Base-by-base conservation (phyloP, 2,888 invertebrate species). In the Volucella inflata region DNA sequence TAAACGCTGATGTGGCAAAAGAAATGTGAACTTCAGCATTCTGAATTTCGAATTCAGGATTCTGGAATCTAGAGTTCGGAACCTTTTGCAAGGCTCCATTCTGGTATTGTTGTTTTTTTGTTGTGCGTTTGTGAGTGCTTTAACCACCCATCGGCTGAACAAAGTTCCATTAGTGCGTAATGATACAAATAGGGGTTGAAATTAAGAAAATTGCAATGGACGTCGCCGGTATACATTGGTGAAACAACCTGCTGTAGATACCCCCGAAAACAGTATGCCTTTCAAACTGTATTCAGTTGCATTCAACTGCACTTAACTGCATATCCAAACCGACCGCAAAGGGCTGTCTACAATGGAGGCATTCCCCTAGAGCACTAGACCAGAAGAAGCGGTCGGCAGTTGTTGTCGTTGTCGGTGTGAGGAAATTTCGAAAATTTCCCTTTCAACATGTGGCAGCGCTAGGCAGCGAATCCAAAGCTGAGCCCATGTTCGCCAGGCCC, bases 141-240 rank as follows among this genome's bases (percentile, higher is more conserved):
- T 9, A 11, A 53, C 14, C 40, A 8, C 76, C 44, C 21, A 36
- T 38, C 59, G 57, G 62, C 71, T 68, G 78, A 75, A 82, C 67
- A 65, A 75, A 57, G 60, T 72, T 81, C 85, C 85, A 85, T 81
- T 85, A 80, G 85, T 85, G 81, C 85, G 85, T 85, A 80, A 85
- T 85, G 80, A 76, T 77, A 85, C 85, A 84, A 84, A 84, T 71
- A 53, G 51, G 84, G 84, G 70, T 79, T 75, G 84, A 75, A 84
- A 85, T 81, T 85, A 85, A 81, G 80, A 81, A 80, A 83, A 83
- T 77, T 83, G 62, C 82, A 65, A 83, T 53, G 72, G 77, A 83
- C 82, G 65, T 67, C 62, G 67, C 60, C 62, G 67, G 62, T 65
- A 51, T 59, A 50, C 71, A 44, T 62, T 48, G n/a, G 46, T 30